These are phyloP conservation scores for Aspidiotus destructor DNA, from an alignment of 2,888 invertebrate species.

Conservation along the genomic window DNA sequence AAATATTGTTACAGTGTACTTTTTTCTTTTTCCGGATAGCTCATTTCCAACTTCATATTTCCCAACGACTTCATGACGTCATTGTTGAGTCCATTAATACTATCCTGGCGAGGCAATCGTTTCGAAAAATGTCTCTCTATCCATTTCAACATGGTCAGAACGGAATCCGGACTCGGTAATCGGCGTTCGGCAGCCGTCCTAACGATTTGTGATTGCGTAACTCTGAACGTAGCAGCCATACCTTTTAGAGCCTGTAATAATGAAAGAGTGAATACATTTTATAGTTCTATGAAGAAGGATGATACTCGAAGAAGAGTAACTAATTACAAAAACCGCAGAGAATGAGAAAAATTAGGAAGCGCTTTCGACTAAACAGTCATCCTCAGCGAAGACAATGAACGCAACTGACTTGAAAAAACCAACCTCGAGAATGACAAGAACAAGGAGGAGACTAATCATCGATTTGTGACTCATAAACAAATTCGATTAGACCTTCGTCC, in stretches of 20 bases:
- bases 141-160: constrained; percentile 81
- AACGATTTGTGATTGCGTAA: constrained; percentile 71
- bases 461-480: not conserved
- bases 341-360: too few relatives aligned
- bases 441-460: too few relatives aligned
- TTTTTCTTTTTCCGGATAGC: constrained; percentile 25
- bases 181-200: constrained; percentile 80
- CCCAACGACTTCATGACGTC: constrained; percentile 32
- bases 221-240: constrained; percentile 86
- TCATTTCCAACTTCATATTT: constrained; percentile 35
- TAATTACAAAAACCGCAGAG: too few relatives aligned
- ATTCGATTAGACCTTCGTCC: not conserved
- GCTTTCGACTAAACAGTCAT: too few relatives aligned
- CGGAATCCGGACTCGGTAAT: constrained; percentile 78
- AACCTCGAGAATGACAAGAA: too few relatives aligned
- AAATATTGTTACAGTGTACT: too few relatives aligned
- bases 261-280: not conserved
- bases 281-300: not conserved
- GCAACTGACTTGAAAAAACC: too few relatives aligned
- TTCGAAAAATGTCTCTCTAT: constrained; percentile 59
- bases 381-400: too few relatives aligned
- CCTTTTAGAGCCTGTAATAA: constrained; percentile 69
- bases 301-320: too few relatives aligned
- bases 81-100: constrained; percentile 29
- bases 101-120: constrained; percentile 35